Percentiles rank a stretch among this genome's conserved stretches.
phyloP scores from a whole-genome alignment of 1,140 invertebrate species.

The Octopus bimaculoides region DNA sequence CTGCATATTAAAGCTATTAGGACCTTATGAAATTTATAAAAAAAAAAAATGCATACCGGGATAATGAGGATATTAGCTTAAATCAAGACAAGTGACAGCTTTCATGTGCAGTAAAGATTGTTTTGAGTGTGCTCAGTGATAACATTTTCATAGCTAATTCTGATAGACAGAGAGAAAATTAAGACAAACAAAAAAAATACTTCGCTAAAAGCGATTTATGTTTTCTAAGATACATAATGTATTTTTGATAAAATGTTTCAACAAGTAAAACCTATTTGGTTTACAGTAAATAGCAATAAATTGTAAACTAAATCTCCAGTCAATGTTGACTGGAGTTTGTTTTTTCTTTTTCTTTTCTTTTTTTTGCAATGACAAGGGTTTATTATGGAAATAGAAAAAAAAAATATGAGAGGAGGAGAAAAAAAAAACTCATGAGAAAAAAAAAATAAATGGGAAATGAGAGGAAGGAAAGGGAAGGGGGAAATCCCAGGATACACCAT shows the following conservation, averaged over 20 bases:
- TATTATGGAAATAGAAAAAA: neutral
- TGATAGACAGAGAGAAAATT: neutral
- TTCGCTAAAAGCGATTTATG: constrained; percentile 8
- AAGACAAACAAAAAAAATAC: neutral
- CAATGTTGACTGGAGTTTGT: neutral
- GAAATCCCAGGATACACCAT: neutral
- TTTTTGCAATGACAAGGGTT: too few relatives aligned
- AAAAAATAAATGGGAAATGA: neutral
- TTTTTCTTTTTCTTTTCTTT: neutral
- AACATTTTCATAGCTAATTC: constrained; percentile 7
- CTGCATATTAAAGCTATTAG: too few relatives aligned
- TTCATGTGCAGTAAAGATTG: neutral
- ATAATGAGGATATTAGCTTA: too few relatives aligned
- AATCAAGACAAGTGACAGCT: neutral
- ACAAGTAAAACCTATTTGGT: constrained; percentile 3
- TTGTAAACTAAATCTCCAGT: neutral
- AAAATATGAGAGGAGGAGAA: neutral
- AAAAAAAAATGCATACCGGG: too few relatives aligned
- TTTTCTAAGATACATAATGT: neutral
- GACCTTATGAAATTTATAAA: too few relatives aligned
- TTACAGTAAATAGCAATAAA: neutral
- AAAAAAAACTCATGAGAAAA: neutral
- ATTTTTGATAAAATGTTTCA: neutral
- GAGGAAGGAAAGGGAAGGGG: neutral
- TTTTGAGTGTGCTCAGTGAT: constrained; percentile 3